Evolutionary conservation across 2,797 vertebrate species (phyloP).

Genomic region (Darevskia nairensis): DNA sequence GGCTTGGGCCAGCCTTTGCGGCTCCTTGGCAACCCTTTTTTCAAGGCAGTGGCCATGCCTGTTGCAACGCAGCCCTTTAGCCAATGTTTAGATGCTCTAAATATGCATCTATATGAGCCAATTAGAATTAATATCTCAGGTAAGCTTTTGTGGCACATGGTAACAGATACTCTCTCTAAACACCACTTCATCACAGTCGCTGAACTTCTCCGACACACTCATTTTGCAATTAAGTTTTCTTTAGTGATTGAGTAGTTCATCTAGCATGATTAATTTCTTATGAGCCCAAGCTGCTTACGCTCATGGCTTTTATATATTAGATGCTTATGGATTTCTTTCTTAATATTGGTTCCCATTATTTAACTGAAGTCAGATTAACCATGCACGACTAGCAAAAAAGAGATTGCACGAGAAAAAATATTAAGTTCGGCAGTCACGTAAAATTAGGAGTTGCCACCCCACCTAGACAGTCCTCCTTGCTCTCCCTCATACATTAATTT

Average conservation of each 20-base stretch:
- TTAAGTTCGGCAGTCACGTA: conserved; percentile 27
- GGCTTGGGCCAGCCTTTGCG: not conserved
- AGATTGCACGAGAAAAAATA: conserved; percentile 10
- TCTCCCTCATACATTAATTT: conserved; percentile 6
- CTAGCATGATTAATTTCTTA: conserved; percentile 60
- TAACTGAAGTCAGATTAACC: conserved; percentile 68
- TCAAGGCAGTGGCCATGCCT: not conserved
- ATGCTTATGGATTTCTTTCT: conserved; percentile 67
- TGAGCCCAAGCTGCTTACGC: conserved; percentile 55
- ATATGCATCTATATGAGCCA: conserved; percentile 59
- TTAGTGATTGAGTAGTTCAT: conserved; percentile 17
- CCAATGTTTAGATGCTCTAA: conserved; percentile 34
- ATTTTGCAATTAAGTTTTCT: conserved; percentile 45
- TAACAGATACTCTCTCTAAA: not conserved
- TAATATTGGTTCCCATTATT: conserved; percentile 68
- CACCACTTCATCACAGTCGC: conserved; percentile 43
- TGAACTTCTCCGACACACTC: conserved; percentile 35
- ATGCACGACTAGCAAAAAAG: conserved; percentile 64
- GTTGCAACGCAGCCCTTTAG: not conserved
- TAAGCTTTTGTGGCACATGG: conserved; percentile 40
- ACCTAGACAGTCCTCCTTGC: conserved; percentile 29
- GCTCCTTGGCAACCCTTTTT: not conserved
- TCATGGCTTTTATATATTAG: conserved; percentile 61
- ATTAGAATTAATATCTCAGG: conserved; percentile 59
- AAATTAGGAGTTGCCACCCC: conserved; percentile 54